These are phyloP conservation scores for Genyomyrus donnyi DNA, from an alignment of 2,113 vertebrate genomes.

Conservation along the genomic window DNA sequence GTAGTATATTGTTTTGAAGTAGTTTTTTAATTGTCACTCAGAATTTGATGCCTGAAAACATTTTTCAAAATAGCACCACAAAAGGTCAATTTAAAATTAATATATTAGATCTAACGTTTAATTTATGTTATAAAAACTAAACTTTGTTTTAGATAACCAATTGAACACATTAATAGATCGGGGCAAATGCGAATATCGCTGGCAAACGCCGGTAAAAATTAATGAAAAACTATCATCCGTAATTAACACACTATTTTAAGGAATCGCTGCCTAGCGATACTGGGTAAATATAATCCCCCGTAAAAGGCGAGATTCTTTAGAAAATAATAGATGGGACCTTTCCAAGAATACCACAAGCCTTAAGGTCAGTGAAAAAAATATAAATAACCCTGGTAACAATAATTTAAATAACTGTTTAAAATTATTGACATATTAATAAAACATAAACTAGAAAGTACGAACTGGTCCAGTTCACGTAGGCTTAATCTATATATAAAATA, in stretches of 20 bases:
- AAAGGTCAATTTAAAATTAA: background rate
- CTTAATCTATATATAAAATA: conserved; percentile 2
- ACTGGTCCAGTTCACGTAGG: background rate
- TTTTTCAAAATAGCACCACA: background rate
- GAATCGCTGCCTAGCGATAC: background rate
- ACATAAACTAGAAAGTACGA: background rate
- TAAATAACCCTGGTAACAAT: background rate
- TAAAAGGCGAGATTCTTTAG: background rate
- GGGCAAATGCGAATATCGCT: background rate
- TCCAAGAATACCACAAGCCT: background rate
- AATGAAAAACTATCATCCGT: background rate
- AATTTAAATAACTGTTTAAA: background rate
- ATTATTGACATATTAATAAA: background rate
- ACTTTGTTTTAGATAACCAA: background rate
- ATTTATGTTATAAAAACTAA: background rate
- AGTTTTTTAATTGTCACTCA: background rate
- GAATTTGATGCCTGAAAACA: background rate
- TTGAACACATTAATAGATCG: background rate
- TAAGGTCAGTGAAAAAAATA: background rate
- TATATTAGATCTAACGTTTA: background rate
- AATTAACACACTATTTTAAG: background rate
- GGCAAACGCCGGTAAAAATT: background rate
- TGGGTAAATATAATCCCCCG: background rate
- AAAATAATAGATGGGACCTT: background rate
- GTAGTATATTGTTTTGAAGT: background rate